A percentile compares a stretch with the other conserved stretches of the same genome.
phyloP scores from a whole-genome alignment of 2,888 invertebrate genomes.

The Drepanosiphum platanoidis region DNA sequence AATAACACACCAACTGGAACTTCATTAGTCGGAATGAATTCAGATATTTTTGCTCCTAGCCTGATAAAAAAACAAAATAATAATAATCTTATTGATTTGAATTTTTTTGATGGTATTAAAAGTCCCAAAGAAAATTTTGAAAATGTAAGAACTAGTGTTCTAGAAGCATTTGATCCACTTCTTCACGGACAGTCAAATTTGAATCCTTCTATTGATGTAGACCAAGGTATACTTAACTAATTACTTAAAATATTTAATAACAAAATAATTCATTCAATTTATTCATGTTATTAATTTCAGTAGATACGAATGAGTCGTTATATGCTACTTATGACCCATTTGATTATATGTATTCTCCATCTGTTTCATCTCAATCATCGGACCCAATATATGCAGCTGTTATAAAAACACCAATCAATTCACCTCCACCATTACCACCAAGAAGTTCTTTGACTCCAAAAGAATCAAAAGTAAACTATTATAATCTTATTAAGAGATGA shows the following conservation, averaged over 20 bases:
- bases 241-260: neutral
- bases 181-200: conserved; percentile 68
- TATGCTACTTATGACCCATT: conserved; percentile 84
- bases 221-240: conserved; percentile 35
- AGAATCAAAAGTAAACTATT: conserved; percentile 45
- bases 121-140: conserved; percentile 63
- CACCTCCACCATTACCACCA: conserved; percentile 64
- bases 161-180: conserved; percentile 90
- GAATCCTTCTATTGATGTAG: neutral
- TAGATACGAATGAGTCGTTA: conserved; percentile 67
- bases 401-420: conserved; percentile 67
- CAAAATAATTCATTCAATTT: conserved; percentile 16
- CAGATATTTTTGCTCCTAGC: conserved; percentile 66
- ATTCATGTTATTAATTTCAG: conserved; percentile 14
- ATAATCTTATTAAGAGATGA: conserved; percentile 27
- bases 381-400: conserved; percentile 79
- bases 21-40: conserved; percentile 6
- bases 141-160: conserved; percentile 74
- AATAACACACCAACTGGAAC: conserved; percentile 11
- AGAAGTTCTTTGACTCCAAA: conserved; percentile 60
- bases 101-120: conserved; percentile 65
- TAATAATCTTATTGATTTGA: conserved; percentile 73
- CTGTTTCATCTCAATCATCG: conserved; percentile 72
- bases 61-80: conserved; percentile 69
- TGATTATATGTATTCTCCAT: conserved; percentile 77